These are phyloP conservation scores for Helicoverpa assulta DNA, from an alignment of 2,888 invertebrate genomes.

Conservation along the genomic window DNA sequence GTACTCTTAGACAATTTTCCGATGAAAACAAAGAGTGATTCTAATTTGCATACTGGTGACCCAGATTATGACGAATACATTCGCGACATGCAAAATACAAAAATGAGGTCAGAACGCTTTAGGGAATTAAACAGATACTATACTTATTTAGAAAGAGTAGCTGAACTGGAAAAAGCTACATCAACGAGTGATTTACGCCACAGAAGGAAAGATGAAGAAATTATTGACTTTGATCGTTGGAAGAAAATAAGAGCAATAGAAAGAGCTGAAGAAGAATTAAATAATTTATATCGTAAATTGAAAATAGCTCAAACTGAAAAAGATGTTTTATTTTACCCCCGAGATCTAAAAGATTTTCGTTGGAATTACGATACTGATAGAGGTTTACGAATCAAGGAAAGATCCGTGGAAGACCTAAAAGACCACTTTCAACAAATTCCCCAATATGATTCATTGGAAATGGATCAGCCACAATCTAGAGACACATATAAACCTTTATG, in stretches of 20 bases:
- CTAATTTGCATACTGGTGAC: conserved; percentile 82
- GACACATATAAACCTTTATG: conserved; percentile 95
- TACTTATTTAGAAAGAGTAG: conserved; percentile 95
- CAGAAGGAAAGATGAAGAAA: conserved; percentile 93
- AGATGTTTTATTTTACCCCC: conserved; percentile 95
- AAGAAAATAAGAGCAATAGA: conserved; percentile 94
- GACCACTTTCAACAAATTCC: conserved; percentile 93
- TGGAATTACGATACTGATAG: conserved; percentile 95
- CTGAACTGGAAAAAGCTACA: conserved; percentile 94
- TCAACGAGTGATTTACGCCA: conserved; percentile 93
- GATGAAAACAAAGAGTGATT: conserved; percentile 79
- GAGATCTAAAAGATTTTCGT: conserved; percentile 92
- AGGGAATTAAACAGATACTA: conserved; percentile 96
- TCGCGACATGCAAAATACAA: conserved; percentile 91
- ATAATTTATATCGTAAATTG: conserved; percentile 93
- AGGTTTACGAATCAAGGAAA: conserved; percentile 95
- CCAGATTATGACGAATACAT: conserved; percentile 93
- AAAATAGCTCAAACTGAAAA: conserved; percentile 95
- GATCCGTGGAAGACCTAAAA: conserved; percentile 96
- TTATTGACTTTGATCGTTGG: conserved; percentile 97
- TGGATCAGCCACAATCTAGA: conserved; percentile 85
- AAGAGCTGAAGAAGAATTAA: conserved; percentile 95
- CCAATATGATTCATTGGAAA: conserved; percentile 86
- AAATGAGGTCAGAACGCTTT: conserved; percentile 94
- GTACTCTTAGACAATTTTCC: conserved; percentile 58